These are phyloP conservation scores for Phataginus tricuspis DNA, from an alignment of 2,797 vertebrate species.

Conservation along the genomic window DNA sequence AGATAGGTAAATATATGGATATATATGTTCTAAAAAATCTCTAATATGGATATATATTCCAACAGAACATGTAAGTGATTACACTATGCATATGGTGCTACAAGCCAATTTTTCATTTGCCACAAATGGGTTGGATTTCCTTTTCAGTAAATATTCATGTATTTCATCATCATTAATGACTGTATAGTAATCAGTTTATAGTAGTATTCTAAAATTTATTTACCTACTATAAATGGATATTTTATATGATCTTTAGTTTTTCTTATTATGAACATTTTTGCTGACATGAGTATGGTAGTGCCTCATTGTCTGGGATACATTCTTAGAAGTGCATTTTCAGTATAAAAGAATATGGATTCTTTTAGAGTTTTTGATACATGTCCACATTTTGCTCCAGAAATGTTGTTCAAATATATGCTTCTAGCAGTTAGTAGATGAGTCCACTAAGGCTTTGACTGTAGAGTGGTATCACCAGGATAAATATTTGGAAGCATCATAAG, in stretches of 20 bases:
- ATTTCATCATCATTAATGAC: constrained; percentile 15
- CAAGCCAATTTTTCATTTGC: not conserved
- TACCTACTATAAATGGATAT: not conserved
- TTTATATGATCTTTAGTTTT: not conserved
- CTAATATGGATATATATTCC: not conserved
- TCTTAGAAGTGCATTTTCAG: not conserved
- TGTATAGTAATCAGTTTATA: not conserved
- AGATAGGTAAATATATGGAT: not conserved
- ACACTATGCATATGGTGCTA: not conserved
- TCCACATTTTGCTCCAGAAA: not conserved
- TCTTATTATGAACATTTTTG: not conserved
- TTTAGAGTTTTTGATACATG: not conserved
- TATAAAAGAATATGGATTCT: not conserved
- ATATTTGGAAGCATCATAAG: not conserved
- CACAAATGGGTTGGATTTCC: not conserved
- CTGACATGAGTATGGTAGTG: not conserved
- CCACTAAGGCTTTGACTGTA: not conserved
- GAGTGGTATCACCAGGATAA: not conserved
- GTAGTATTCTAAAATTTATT: not conserved
- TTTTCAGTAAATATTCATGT: not conserved
- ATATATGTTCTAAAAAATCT: not conserved
- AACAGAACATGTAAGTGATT: not conserved
- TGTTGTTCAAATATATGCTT: not conserved
- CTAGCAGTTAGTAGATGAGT: not conserved
- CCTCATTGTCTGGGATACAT: not conserved